Evolutionary conservation across 35 echinoderm and acorn worm species (phyloP), one percentile per base, ranked within the genome.

Genomic region (Eucidaris tribuloides): DNA sequence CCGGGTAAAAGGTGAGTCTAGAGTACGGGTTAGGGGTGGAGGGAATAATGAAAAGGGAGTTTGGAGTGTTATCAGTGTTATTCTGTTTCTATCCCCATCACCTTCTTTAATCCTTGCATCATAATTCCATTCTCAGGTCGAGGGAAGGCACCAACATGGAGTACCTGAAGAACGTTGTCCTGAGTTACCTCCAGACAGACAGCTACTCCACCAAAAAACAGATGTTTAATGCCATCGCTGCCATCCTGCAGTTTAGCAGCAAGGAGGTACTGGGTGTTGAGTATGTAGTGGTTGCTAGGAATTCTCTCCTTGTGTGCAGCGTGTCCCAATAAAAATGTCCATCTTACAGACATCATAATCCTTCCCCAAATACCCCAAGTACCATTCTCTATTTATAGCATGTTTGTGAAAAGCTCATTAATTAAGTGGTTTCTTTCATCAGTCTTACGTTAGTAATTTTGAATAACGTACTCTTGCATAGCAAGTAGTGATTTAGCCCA

Each of bases 91-190:
- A n/a, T n/a, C n/a, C n/a, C n/a, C n/a, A n/a, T n/a, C n/a, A n/a
- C n/a, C n/a, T n/a, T n/a, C n/a, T n/a, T n/a, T n/a, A n/a, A n/a
- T n/a, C n/a, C n/a, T n/a, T n/a, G n/a, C n/a, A 58, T 1, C 37
- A 29, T 64, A 34, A 14, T 34, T 64, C 7, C 56, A 24, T 64
- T 68, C 41, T 0, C 32, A 99, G 96, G 63, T 93, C 96, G 29
- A 74, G 96, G 23, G 96, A 99, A 81, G 90, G 96, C 19, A 92
- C 96, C 4, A 99, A 99, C 71, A 42, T 99, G 55, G 96, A 99
- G 45, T 99, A 99, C 46, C 59, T 99, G 57, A 99, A 99, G 86
- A 99, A 99, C 57, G 96, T 99, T 18, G 91, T 99, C 15, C 65
- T 93, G 36, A 86, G 80, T 34, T 99, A 99, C 46, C 70, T 93